These are phyloP conservation scores for Cataglyphis altisquamis DNA, from an alignment of 2,888 invertebrate species.

Conservation along the genomic window DNA sequence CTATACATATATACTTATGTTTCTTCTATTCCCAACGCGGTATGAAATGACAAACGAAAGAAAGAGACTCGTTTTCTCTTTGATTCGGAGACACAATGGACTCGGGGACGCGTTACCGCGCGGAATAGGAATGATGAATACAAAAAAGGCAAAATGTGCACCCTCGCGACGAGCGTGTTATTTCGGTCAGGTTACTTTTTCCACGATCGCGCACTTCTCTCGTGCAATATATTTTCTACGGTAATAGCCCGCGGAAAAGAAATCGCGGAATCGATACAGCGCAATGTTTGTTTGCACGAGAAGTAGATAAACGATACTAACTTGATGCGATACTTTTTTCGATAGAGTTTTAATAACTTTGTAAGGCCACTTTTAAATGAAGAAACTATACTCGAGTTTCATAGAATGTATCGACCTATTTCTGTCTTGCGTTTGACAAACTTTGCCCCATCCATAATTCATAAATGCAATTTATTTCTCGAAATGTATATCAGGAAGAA, in stretches of 20 bases:
- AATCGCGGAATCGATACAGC: slow-evolving; percentile 18
- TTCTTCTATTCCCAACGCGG: background rate
- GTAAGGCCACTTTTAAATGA: background rate
- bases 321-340: background rate
- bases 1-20: background rate
- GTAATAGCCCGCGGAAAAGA: background rate
- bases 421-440: background rate
- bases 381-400: background rate
- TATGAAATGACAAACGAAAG: background rate
- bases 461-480: slow-evolving; percentile 3
- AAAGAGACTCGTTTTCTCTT: slow-evolving; percentile 14
- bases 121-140: slow-evolving; percentile 1
- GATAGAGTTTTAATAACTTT: background rate
- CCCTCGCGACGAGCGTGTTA: background rate
- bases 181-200: background rate
- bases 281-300: slow-evolving; percentile 1
- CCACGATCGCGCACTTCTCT: background rate
- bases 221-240: background rate
- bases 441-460: slow-evolving; percentile 7
- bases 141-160: background rate
- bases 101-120: background rate
- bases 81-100: background rate
- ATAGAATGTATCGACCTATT: background rate
- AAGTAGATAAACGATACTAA: slow-evolving; percentile 22
- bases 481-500: background rate